phyloP scores from a whole-genome alignment of 1,140 invertebrate genomes.

The Penaeus japonicus region DNA sequence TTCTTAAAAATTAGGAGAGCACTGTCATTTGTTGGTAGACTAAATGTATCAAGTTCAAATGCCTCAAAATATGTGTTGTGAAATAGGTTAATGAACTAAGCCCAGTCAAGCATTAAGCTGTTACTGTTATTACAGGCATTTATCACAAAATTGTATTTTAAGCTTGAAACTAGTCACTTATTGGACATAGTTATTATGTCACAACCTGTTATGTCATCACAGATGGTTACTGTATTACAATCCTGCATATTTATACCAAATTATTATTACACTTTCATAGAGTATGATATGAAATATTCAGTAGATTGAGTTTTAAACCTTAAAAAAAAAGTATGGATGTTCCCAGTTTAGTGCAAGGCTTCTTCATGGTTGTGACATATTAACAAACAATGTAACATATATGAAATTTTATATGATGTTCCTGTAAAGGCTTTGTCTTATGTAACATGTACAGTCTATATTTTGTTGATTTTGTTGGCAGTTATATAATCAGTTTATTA shows the following conservation, averaged over 20 bases:
- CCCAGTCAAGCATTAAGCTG: background rate
- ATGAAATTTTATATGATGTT: background rate
- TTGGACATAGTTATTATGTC: constrained; percentile 45
- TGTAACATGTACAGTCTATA: background rate
- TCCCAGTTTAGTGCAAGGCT: constrained; percentile 1
- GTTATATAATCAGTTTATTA: no score
- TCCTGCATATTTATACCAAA: no score
- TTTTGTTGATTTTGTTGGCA: background rate
- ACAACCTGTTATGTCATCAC: constrained; percentile 18
- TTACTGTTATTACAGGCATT: constrained; percentile 28
- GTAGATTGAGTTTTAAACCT: no score
- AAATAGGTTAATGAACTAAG: constrained; percentile 33
- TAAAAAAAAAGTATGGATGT: no score
- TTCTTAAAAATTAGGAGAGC: background rate
- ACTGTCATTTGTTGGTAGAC: constrained; percentile 19
- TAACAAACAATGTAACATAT: background rate
- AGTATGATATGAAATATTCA: no score
- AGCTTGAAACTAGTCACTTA: constrained; percentile 42
- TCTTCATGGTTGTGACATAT: constrained; percentile 32
- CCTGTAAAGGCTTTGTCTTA: background rate
- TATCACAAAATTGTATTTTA: constrained; percentile 10
- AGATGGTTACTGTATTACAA: no score
- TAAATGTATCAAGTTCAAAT: constrained; percentile 27
- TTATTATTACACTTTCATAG: no score
- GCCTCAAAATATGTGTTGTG: constrained; percentile 38